Evolutionary conservation across 2,888 invertebrate species (phyloP).

Genomic region (Pteria penguin): DNA sequence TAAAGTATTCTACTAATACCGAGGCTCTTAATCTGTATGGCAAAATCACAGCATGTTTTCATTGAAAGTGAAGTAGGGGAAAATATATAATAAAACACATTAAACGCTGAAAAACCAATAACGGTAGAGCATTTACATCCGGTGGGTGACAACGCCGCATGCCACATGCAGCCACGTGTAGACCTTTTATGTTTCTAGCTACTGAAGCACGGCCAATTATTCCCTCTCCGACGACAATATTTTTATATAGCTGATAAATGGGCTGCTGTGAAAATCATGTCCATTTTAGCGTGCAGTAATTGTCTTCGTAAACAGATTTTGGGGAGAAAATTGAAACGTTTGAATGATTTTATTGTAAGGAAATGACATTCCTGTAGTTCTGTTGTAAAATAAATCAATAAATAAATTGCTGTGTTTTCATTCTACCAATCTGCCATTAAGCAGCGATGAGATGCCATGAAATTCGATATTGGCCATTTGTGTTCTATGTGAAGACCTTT

Average conservation of each 20-base stretch:
- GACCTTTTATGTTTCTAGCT: no score
- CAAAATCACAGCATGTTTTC: no score
- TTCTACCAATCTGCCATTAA: background rate
- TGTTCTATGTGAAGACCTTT: background rate
- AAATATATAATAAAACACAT: no score
- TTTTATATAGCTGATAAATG: background rate
- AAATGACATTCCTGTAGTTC: background rate
- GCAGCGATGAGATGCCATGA: background rate
- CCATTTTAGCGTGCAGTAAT: background rate
- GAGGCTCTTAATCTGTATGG: no score
- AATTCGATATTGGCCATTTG: background rate
- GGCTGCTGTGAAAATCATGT: background rate
- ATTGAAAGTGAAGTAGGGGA: no score
- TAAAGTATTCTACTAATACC: no score
- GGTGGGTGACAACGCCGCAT: no score
- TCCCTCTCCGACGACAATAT: no score
- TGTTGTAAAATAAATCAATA: background rate
- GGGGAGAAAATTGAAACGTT: background rate
- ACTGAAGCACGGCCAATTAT: no score
- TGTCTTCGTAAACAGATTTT: background rate
- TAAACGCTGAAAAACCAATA: no score
- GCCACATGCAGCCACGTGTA: no score
- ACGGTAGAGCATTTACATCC: no score
- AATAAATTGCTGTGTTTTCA: background rate
- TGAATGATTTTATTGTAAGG: background rate